Evolutionary conservation across 2,113 vertebrate genomes (phyloP).

Genomic region (Ctenomys sociabilis): DNA sequence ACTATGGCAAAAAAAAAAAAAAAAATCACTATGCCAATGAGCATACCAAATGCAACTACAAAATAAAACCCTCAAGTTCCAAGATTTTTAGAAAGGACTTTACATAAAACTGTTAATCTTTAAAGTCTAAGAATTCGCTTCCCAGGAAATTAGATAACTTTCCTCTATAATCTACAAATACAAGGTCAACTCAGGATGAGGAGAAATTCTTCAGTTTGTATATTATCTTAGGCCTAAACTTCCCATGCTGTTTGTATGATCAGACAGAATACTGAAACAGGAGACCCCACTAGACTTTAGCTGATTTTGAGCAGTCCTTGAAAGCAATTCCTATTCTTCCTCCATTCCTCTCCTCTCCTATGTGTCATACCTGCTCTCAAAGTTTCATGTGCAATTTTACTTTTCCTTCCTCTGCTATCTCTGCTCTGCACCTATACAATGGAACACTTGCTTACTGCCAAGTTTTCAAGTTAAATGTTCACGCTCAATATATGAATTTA

Average conservation of each 20-base stretch:
- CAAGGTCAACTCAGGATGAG: neutral
- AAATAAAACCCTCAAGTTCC: conserved; percentile 41
- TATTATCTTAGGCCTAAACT: neutral
- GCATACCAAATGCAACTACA: neutral
- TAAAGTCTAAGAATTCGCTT: conserved; percentile 36
- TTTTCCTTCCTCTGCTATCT: neutral
- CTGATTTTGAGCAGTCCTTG: neutral
- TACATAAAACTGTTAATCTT: neutral
- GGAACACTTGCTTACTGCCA: neutral
- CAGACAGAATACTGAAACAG: neutral
- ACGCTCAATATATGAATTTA: neutral
- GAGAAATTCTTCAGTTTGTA: conserved; percentile 44
- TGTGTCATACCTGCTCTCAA: neutral
- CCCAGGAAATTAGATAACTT: conserved; percentile 26
- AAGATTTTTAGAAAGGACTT: conserved; percentile 27
- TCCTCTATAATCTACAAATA: conserved; percentile 8
- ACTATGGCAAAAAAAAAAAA: neutral
- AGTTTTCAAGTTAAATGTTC: neutral
- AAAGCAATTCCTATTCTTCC: neutral
- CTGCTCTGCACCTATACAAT: neutral
- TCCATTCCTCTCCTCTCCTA: neutral
- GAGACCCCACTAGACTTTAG: neutral
- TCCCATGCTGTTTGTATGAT: neutral
- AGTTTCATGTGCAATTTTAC: neutral
- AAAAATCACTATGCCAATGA: neutral